These are phyloP conservation scores for Chloroceryle inda DNA, from an alignment of 2,797 vertebrate species.

Conservation along the genomic window DNA sequence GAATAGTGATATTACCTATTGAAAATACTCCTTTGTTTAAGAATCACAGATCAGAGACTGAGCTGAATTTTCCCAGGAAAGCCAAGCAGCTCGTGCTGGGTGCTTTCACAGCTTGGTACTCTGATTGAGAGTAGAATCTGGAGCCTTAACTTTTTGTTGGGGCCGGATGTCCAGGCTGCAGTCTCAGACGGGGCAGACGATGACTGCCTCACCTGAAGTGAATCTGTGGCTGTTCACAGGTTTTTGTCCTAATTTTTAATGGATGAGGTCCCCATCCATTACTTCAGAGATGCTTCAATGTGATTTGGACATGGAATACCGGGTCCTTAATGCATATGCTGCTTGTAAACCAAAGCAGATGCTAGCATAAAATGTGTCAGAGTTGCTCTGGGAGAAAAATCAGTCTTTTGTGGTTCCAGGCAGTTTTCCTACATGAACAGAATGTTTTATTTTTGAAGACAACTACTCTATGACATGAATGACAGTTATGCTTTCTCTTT, in stretches of 20 bases:
- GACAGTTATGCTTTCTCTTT: slow-evolving; percentile 14
- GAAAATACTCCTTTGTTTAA: not conserved
- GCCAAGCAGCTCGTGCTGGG: not conserved
- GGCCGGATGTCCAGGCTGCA: not conserved
- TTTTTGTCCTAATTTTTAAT: not conserved
- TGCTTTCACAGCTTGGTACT: not conserved
- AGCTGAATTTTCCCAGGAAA: not conserved
- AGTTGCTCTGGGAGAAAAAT: slow-evolving; percentile 8
- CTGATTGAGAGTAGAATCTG: not conserved
- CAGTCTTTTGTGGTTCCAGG: slow-evolving; percentile 41
- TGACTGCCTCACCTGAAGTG: not conserved
- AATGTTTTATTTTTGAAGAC: slow-evolving; percentile 27
- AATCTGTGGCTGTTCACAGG: not conserved
- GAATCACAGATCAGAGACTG: not conserved
- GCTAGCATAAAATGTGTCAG: not conserved
- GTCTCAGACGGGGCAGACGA: not conserved
- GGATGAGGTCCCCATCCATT: not conserved
- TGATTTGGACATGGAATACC: not conserved
- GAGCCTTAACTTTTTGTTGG: rapidly evolving
- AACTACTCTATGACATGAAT: not conserved
- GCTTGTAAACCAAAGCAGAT: slow-evolving; percentile 23
- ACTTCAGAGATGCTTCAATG: not conserved
- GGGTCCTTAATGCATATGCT: not conserved
- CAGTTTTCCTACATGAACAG: slow-evolving; percentile 27
- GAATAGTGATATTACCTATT: not conserved